These are phyloP conservation scores for Callosobruchus maculatus DNA, from an alignment of 2,888 invertebrate genomes.

Conservation along the genomic window DNA sequence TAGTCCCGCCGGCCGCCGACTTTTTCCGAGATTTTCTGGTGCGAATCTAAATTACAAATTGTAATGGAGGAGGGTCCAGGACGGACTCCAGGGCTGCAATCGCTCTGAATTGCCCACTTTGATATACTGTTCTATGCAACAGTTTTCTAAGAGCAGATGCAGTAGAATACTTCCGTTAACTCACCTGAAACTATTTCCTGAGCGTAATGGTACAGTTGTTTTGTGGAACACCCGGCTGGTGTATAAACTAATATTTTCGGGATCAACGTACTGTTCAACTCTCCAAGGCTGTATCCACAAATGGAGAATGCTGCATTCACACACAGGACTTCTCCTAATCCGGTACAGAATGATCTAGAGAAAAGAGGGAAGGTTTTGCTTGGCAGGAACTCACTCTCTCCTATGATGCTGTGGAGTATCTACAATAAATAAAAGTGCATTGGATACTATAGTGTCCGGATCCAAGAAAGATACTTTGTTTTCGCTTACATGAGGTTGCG, in stretches of 20 bases:
- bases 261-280: constrained; percentile 38
- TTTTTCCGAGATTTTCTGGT: too few relatives aligned
- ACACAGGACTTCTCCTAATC: constrained; percentile 26
- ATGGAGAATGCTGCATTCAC: constrained; percentile 36
- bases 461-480: too few relatives aligned
- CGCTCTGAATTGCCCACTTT: too few relatives aligned
- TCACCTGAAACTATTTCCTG: constrained; percentile 57
- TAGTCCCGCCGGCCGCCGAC: too few relatives aligned
- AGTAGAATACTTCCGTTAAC: too few relatives aligned
- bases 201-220: constrained; percentile 69
- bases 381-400: constrained; percentile 64
- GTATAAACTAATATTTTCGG: constrained; percentile 25
- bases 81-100: too few relatives aligned
- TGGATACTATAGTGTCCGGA: too few relatives aligned
- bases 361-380: constrained; percentile 50
- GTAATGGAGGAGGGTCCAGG: too few relatives aligned
- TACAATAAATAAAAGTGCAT: constrained; percentile 2
- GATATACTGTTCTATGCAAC: too few relatives aligned
- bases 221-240: constrained; percentile 52
- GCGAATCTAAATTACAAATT: too few relatives aligned
- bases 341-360: constrained; percentile 20
- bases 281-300: constrained; percentile 37
- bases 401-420: constrained; percentile 34
- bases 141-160: too few relatives aligned
- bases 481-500: too few relatives aligned